These are phyloP conservation scores for Xenopus tropicalis DNA, from an alignment of 2,113 vertebrate species.

Conservation along the genomic window UCB_Xtro_10.0 CM004452.2:4593001-4593500, in stretches of 20 bases:
- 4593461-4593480: no score
- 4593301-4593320: slow-evolving; percentile 45
- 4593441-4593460: no score
- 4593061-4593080: slow-evolving; percentile 80
- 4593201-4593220: slow-evolving; percentile 95
- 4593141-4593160: slow-evolving; percentile 63
- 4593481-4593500: no score
- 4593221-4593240: slow-evolving; percentile 91
- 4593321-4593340: not conserved
- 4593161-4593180: slow-evolving; percentile 66
- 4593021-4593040: slow-evolving; percentile 81
- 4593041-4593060: slow-evolving; percentile 79
- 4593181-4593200: slow-evolving; percentile 87
- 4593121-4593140: not conserved
- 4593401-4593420: no score
- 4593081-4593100: slow-evolving; percentile 11
- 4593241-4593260: slow-evolving; percentile 90
- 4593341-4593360: not conserved
- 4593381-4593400: no score
- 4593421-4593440: no score
- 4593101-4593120: no score
- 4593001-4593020: slow-evolving; percentile 50
- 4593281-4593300: slow-evolving; percentile 87
- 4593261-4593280: slow-evolving; percentile 85
- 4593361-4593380: no score